Evolutionary conservation across 1,140 invertebrate genomes (phyloP).

Genomic region (Akabosia matsudoensis): DNA sequence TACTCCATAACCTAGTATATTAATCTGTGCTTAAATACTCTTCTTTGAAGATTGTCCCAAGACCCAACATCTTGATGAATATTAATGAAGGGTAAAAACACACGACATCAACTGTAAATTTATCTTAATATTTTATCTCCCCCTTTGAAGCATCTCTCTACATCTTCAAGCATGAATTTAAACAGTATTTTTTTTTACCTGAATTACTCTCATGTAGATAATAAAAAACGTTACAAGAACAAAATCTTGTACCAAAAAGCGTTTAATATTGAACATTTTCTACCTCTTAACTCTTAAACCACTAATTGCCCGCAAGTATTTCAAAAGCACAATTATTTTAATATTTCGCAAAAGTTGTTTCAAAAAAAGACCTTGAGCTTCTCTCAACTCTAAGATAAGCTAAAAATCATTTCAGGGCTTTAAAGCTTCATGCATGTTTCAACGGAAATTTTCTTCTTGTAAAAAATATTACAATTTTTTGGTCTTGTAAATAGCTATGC

Average conservation of each 20-base stretch:
- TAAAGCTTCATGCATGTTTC: background rate
- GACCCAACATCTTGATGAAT: background rate
- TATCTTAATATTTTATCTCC: constrained; percentile 4
- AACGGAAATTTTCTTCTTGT: too few species aligned
- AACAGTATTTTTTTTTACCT: too few species aligned
- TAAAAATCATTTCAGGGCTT: constrained; percentile 4
- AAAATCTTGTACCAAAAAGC: background rate
- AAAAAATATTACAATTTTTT: constrained; percentile 2
- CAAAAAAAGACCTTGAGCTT: background rate
- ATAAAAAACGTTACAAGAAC: background rate
- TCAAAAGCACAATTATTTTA: too few species aligned
- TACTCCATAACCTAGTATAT: too few species aligned
- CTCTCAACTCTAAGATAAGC: background rate
- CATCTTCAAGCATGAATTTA: background rate
- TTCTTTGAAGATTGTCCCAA: background rate
- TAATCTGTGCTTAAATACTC: too few species aligned
- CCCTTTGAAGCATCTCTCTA: background rate
- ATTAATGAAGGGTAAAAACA: constrained; percentile 25
- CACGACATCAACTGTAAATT: constrained; percentile 12
- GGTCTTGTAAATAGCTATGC: constrained; percentile 1
- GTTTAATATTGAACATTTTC: too few species aligned
- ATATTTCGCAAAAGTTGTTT: background rate
- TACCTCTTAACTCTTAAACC: too few species aligned
- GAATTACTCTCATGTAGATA: background rate
- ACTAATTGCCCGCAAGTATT: too few species aligned